Percentiles rank a stretch among this genome's conserved stretches.
These are phyloP conservation scores for Amphipyra berbera DNA, from an alignment of 2,888 invertebrate genomes.

Conservation along the genomic window DNA sequence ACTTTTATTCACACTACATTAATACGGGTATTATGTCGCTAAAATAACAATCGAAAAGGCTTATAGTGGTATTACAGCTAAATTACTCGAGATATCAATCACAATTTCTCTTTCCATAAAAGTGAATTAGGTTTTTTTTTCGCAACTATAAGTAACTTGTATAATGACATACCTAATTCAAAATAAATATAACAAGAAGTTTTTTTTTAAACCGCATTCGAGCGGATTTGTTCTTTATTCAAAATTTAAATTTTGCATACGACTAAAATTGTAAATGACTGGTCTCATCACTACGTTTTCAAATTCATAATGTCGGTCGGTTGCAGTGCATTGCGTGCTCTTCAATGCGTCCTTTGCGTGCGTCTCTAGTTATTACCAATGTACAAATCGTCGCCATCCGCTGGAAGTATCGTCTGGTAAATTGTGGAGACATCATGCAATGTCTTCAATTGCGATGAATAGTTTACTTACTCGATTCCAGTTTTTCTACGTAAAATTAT, in stretches of 20 bases:
- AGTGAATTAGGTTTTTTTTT: constrained; percentile 4
- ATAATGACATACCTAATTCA: no score
- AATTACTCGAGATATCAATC: constrained; percentile 52
- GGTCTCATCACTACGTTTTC: constrained; percentile 41
- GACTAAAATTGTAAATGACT: neutral
- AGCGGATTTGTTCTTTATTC: no score
- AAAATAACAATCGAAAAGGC: constrained; percentile 40
- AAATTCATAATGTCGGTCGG: constrained; percentile 43
- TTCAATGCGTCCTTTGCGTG: constrained; percentile 67
- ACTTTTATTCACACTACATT: constrained; percentile 32
- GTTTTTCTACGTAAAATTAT: constrained; percentile 8
- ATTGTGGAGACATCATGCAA: constrained; percentile 43
- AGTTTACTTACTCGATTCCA: constrained; percentile 20
- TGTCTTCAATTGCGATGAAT: constrained; percentile 15
- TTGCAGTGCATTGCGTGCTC: constrained; percentile 54
- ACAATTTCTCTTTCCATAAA: constrained; percentile 40
- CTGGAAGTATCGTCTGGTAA: constrained; percentile 50
- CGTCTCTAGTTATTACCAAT: constrained; percentile 65
- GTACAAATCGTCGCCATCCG: constrained; percentile 73
- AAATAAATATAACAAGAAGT: no score
- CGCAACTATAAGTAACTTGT: no score
- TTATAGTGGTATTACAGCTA: constrained; percentile 36
- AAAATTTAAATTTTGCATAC: no score
- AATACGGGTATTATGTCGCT: constrained; percentile 24
- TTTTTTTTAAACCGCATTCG: no score